phyloP scores from a whole-genome alignment of 2,113 vertebrate species.

The Phyllostomus hastatus region DNA sequence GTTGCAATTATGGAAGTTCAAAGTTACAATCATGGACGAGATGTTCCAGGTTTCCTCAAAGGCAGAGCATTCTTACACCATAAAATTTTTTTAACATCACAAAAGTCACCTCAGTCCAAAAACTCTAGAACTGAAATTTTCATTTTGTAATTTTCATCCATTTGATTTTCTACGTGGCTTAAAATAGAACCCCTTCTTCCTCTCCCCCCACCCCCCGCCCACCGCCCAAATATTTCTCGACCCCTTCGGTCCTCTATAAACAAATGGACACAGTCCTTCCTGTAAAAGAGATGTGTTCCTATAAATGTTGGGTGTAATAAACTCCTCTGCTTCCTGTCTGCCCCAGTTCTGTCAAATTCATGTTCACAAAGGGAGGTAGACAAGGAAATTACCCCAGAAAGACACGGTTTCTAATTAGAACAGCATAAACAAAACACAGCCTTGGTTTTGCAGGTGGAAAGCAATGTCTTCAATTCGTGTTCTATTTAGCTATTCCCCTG shows the following conservation, averaged over 20 bases:
- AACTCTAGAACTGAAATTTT: not conserved
- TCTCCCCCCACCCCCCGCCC: not conserved
- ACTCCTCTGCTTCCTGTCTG: constrained; percentile 69
- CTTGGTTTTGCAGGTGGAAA: constrained; percentile 63
- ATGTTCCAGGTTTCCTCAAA: not conserved
- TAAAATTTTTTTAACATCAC: not conserved
- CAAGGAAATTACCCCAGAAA: constrained; percentile 70
- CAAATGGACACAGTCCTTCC: constrained; percentile 49
- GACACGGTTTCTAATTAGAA: constrained; percentile 70
- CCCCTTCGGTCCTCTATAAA: constrained; percentile 58
- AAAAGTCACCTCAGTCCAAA: constrained; percentile 18
- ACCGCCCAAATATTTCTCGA: not conserved
- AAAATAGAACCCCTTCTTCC: not conserved
- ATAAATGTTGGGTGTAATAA: constrained; percentile 58
- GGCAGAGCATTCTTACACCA: not conserved
- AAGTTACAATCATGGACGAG: not conserved
- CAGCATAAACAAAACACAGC: constrained; percentile 38
- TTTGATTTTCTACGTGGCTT: not conserved
- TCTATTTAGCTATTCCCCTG: constrained; percentile 36
- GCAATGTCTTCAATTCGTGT: constrained; percentile 30
- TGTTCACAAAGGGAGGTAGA: constrained; percentile 64
- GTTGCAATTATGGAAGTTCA: not conserved
- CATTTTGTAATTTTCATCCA: constrained; percentile 26
- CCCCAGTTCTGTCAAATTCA: constrained; percentile 72
- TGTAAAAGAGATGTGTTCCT: constrained; percentile 59